Evolutionary conservation across 2,797 vertebrate species (phyloP), one percentile per base, ranked within the genome.

Genomic region (Gymnopithys bicolor): DNA sequence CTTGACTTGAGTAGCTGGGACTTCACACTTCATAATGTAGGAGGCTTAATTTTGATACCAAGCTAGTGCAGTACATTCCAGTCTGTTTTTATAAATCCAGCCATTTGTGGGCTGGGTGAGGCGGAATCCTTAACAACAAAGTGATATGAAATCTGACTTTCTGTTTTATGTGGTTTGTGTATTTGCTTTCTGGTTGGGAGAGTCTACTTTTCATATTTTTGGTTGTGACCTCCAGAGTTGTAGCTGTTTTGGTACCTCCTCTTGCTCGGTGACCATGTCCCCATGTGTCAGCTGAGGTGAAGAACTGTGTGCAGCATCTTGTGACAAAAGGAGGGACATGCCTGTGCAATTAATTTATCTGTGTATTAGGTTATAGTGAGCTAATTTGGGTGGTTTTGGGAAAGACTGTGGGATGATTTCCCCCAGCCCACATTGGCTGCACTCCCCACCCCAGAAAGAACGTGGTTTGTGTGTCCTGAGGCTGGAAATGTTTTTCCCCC

Each of bases 181-280:
- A 9, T 28, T 77, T 73, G 13, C 37, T 39, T 62, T 79, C 13
- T 55, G 66, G 7, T 62, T 19, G 24, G n/a, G 48, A 77, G 45
- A 13, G 8, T 2, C 1, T 63, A 1, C 23, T 18, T 81, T 46
- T 59, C 15, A 13, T 19, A 13, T 24, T 67, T 41, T 45, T 48
- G 33, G 4, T 19, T 2, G 1, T 70, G 23, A 41, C 8, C 11
- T 71, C 8, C 1, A 3, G 39, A 28, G 19, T 30, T 69, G 4
- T 82, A n/a, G 32, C 43, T n/a, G 8, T 35, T 79, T 43, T n/a
- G 49, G 13, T 68, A 49, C 18, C 18, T 35, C 7, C 48, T 63
- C 19, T 35, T 0, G 1, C 27, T 70, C 30, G n/a, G n/a, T 51
- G 41, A n/a, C 37, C 0, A 0, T 14, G 28, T 55, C 10, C 62